Conservation (phyloP, 2,888 invertebrate genomes). For the Acheta domesticus region DNA sequence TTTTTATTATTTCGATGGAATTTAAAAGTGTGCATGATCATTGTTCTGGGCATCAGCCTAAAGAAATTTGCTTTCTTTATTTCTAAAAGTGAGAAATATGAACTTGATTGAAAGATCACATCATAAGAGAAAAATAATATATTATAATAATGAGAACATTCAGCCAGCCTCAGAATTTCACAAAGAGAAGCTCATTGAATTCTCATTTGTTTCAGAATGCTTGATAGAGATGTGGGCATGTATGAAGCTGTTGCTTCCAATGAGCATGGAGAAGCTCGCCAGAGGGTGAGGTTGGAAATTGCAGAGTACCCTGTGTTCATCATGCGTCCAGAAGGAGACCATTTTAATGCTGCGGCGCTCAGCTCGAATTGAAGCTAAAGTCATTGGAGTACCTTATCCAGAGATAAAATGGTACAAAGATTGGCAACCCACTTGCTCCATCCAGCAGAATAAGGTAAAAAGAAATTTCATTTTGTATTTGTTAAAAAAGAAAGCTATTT, state of each 20-base stretch:
- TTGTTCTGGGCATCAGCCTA: too few species aligned
- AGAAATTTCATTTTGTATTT: background rate
- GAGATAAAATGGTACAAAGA: conserved; percentile 97
- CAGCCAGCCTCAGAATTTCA: too few species aligned
- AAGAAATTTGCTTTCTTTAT: too few species aligned
- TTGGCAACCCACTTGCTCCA: conserved; percentile 87
- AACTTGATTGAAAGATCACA: too few species aligned
- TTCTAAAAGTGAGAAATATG: too few species aligned
- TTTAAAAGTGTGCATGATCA: too few species aligned
- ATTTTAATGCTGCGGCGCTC: conserved; percentile 71
- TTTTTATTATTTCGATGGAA: too few species aligned
- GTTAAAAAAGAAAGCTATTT: background rate
- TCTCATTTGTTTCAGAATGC: conserved; percentile 59
- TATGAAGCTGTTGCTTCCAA: conserved; percentile 94
- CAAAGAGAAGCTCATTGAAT: too few species aligned
- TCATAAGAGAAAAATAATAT: too few species aligned
- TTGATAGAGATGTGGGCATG: conserved; percentile 85
- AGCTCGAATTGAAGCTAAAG: conserved; percentile 76
- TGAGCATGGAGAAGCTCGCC: conserved; percentile 89
- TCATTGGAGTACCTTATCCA: conserved; percentile 87
- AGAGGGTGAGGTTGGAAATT: conserved; percentile 79
- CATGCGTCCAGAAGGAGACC: conserved; percentile 78
- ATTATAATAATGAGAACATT: too few species aligned
- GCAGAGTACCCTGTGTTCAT: conserved; percentile 91
- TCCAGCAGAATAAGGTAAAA: conserved; percentile 80